Percentiles rank a stretch among this genome's conserved stretches.
phyloP scores from a whole-genome alignment of 1,140 invertebrate genomes.

The Rhyacophila brunnea region DNA sequence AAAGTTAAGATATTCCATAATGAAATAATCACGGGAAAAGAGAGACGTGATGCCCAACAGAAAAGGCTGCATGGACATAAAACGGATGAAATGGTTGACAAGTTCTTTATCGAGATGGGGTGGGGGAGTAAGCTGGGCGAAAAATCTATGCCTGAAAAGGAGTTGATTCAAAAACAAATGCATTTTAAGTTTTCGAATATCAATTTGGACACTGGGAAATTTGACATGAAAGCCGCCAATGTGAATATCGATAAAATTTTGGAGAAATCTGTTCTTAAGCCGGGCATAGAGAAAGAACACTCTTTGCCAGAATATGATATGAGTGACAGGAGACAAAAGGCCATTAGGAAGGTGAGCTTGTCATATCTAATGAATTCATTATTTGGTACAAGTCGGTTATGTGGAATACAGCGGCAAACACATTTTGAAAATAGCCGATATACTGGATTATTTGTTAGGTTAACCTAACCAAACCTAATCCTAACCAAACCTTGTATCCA shows the following conservation, averaged over 20 bases:
- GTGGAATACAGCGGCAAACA: too few relatives aligned
- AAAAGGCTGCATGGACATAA: constrained; percentile 12
- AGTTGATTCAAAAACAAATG: constrained; percentile 20
- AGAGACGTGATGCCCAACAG: background rate
- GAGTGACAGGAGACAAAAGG: constrained; percentile 58
- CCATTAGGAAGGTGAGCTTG: constrained; percentile 58
- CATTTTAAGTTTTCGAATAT: constrained; percentile 42
- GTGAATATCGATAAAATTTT: constrained; percentile 59
- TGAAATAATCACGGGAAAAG: constrained; percentile 11
- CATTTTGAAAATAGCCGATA: too few relatives aligned
- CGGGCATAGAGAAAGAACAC: constrained; percentile 66
- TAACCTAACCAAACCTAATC: too few relatives aligned
- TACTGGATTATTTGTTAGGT: too few relatives aligned
- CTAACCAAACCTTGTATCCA: too few relatives aligned
- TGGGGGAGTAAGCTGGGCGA: constrained; percentile 25
- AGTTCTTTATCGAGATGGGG: constrained; percentile 22
- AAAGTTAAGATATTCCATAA: constrained; percentile 10
- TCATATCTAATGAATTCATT: background rate
- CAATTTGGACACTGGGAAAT: constrained; percentile 49
- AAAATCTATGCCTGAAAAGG: constrained; percentile 30
- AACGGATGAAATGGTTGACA: constrained; percentile 17
- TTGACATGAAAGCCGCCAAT: constrained; percentile 47
- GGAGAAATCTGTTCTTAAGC: constrained; percentile 63
- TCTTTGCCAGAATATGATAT: constrained; percentile 61
- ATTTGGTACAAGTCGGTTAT: too few relatives aligned